Evolutionary conservation across 2,888 invertebrate genomes (phyloP).

Genomic region (Acrobasis repandana): DNA sequence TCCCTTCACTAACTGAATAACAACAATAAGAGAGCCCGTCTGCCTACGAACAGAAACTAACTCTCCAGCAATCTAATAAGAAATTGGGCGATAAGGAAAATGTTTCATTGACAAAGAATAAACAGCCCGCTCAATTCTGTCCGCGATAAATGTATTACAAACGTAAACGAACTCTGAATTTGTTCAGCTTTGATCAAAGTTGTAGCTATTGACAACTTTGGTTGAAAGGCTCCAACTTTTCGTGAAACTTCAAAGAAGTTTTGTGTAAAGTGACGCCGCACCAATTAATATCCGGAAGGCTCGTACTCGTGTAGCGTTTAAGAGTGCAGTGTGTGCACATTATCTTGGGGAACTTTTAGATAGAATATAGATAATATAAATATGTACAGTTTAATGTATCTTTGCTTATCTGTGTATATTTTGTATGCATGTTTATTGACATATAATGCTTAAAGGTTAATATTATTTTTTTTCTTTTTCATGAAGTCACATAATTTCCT

Average conservation of each 20-base stretch:
- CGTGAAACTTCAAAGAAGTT: not conserved
- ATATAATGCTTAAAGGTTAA: too few relatives aligned
- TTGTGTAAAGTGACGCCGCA: not conserved
- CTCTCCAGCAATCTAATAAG: conserved; percentile 74
- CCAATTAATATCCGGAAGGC: too few relatives aligned
- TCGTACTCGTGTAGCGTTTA: too few relatives aligned
- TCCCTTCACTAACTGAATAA: conserved; percentile 72
- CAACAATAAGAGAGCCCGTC: conserved; percentile 60
- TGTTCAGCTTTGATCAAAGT: conserved; percentile 22
- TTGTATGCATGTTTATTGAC: too few relatives aligned
- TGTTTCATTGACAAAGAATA: conserved; percentile 73
- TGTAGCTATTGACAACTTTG: not conserved
- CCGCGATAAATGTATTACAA: conserved; percentile 53
- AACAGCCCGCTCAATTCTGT: conserved; percentile 59
- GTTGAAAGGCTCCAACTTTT: not conserved
- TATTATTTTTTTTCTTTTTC: too few relatives aligned
- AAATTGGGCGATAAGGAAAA: conserved; percentile 72
- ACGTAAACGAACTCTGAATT: conserved; percentile 39
- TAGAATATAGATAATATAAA: too few relatives aligned
- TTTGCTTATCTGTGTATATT: too few relatives aligned
- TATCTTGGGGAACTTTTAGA: too few relatives aligned
- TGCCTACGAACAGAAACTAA: conserved; percentile 55
- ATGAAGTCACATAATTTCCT: too few relatives aligned
- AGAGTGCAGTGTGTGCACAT: too few relatives aligned
- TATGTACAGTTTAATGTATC: too few relatives aligned